These are phyloP conservation scores for Pyrocephalus nanus DNA, from an alignment of 2,797 vertebrate genomes.

Conservation along the genomic window DNA sequence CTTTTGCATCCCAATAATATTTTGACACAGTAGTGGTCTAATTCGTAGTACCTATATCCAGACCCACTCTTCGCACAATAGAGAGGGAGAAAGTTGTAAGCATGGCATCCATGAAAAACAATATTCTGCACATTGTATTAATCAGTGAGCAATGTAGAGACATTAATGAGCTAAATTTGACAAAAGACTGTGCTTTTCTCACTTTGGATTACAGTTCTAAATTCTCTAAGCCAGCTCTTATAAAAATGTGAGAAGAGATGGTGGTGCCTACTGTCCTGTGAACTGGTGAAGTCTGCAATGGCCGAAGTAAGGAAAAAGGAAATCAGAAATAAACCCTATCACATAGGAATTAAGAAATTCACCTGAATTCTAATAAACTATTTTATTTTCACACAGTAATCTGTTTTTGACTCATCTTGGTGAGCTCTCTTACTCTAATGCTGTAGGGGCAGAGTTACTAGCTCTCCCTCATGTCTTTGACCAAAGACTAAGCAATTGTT, in stretches of 20 bases:
- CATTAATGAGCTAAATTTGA: background rate
- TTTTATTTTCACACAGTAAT: background rate
- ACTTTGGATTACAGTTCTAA: background rate
- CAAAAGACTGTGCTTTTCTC: background rate
- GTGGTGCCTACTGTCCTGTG: background rate
- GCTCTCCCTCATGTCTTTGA: background rate
- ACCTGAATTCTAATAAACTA: background rate
- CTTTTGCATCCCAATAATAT: slow-evolving; percentile 15
- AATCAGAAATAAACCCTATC: background rate
- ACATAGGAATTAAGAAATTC: background rate
- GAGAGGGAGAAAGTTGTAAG: background rate
- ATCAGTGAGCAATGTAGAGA: background rate
- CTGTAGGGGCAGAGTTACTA: background rate
- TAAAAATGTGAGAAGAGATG: background rate
- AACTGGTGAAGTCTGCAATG: background rate
- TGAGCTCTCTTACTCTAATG: background rate
- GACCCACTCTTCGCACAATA: background rate
- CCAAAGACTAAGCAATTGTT: background rate
- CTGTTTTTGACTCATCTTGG: background rate
- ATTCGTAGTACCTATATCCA: background rate
- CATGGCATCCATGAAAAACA: background rate
- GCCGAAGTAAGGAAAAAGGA: background rate
- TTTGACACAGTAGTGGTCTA: background rate
- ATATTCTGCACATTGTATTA: background rate
- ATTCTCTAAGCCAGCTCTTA: background rate